Evolutionary conservation across 2,113 vertebrate species (phyloP), one percentile per base, ranked within the genome.

Genomic region (Scytalopus superciliaris): DNA sequence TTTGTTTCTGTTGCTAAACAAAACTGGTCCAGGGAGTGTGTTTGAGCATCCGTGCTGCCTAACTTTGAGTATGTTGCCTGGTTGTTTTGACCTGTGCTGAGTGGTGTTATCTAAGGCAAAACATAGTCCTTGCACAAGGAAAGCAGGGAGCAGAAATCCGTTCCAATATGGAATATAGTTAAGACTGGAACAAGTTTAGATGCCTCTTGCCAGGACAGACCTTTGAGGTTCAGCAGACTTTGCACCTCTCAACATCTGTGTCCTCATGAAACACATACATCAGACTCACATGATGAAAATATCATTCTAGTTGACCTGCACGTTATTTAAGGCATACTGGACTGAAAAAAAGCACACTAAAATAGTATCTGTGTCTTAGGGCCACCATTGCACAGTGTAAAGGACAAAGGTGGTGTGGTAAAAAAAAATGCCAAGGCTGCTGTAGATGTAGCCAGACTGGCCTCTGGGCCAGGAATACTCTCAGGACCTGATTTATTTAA

Each of bases 231-330:
- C 45, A 37, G n/a, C 15, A 77, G 37, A 10, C n/a, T 77, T 78
- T 77, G 40, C 6, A 31, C 7, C 6, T 52, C 39, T 37, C n/a
- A 62, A 12, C 10, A 14, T 37, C 44, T 49, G 18, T 27, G 21
- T 62, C 27, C 25, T 74, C 14, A 2, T n/a, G 31, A 45, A 85
- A 28, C 14, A 7, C 1, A 0, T 13, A 7, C 15, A 30, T 35
- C 35, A 52, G 59, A 35, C 2, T 69, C 30, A 12, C 14, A 21
- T 3, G 14, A 35, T 9, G 37, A 23, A 59, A 83, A 42, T 49
- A 44, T 2, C 1, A 1, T 66, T 77, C n/a, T 73, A 19, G 21
- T 60, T 22, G 9, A 42, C 2, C 21, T 2, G 2, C 3, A 5
- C 3, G 0, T 73, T 84, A 53, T 80, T 89, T 80, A 28, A 62